A percentile compares a stretch with the other conserved stretches of the same genome.
Evolutionary conservation across 2,797 vertebrate species (phyloP).

Genomic region (Euphonia xanthogaster): DNA sequence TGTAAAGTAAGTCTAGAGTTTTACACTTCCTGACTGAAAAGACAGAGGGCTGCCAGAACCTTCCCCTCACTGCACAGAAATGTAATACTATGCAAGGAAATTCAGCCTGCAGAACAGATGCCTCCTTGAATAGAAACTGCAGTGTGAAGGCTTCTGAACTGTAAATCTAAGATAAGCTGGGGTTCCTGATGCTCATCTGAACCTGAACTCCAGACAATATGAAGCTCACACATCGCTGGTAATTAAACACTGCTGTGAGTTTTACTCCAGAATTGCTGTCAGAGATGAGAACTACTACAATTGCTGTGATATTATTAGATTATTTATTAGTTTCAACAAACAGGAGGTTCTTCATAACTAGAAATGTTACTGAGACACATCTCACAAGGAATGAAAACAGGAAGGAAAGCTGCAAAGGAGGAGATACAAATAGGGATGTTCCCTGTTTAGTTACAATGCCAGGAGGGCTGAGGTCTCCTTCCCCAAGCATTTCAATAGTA

Average conservation of each 20-base stretch:
- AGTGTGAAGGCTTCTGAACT: not conserved
- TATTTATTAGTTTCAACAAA: not conserved
- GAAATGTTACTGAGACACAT: not conserved
- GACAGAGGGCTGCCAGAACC: not conserved
- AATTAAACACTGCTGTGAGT: not conserved
- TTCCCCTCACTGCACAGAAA: not conserved
- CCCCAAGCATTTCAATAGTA: not conserved
- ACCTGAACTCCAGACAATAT: not conserved
- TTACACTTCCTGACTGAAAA: not conserved
- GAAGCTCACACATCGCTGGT: not conserved
- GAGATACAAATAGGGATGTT: not conserved
- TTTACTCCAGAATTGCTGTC: not conserved
- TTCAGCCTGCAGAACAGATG: not conserved
- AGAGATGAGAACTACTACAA: not conserved
- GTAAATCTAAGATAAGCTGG: not conserved
- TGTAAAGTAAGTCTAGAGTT: not conserved
- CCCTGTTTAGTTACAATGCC: not conserved
- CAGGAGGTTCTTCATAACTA: not conserved
- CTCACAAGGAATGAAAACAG: not conserved
- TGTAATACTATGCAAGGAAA: not conserved
- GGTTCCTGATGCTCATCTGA: not conserved
- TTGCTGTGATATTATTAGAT: not conserved
- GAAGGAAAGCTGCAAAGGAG: not conserved
- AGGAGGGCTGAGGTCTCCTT: not conserved
- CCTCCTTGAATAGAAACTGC: not conserved